Percentiles rank a stretch among this genome's conserved stretches.
These are phyloP conservation scores for Drosophila parvula DNA, from an alignment of 1,140 invertebrate species.

Conservation along the genomic window DNA sequence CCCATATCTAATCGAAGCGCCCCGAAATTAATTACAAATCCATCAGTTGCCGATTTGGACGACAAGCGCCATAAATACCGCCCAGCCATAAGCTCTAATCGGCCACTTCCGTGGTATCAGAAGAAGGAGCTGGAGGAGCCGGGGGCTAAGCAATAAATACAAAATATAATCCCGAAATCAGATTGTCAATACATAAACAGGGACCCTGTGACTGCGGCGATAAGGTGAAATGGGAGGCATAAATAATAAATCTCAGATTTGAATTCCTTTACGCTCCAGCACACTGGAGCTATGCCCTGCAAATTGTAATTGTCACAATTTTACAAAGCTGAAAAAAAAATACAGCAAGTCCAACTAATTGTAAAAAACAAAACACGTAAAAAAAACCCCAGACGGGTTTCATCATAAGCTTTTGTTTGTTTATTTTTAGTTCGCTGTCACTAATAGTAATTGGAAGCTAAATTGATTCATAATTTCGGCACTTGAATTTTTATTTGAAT, in stretches of 20 bases:
- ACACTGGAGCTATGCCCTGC: slow-evolving; percentile 23
- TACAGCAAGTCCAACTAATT: slow-evolving; percentile 7
- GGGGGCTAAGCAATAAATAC: slow-evolving; percentile 24
- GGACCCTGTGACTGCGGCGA: slow-evolving; percentile 3
- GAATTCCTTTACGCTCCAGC: slow-evolving; percentile 46
- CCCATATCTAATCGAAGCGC: slow-evolving; percentile 56
- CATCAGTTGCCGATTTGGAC: slow-evolving; percentile 64
- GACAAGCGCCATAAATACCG: slow-evolving; percentile 51
- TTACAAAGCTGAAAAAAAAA: slow-evolving; percentile 19
- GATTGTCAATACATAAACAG: slow-evolving; percentile 30
- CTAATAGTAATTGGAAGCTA: slow-evolving; percentile 14
- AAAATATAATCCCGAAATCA: slow-evolving; percentile 14
- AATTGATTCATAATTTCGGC: slow-evolving; percentile 1
- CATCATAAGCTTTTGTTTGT: slow-evolving; percentile 26
- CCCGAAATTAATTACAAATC: slow-evolving; percentile 66
- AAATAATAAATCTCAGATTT: slow-evolving; percentile 28
- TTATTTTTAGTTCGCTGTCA: slow-evolving; percentile 17
- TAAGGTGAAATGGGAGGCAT: slow-evolving; percentile 16
- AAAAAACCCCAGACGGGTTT: slow-evolving; percentile 6
- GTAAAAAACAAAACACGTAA: neutral
- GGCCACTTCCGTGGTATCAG: slow-evolving; percentile 39
- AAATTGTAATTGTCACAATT: slow-evolving; percentile 32
- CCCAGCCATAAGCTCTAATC: slow-evolving; percentile 36
- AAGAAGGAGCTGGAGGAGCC: neutral
- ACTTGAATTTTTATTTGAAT: neutral